These are phyloP conservation scores for Acanthiza pusilla DNA, from an alignment of 2,797 vertebrate genomes.

Conservation along the genomic window DNA sequence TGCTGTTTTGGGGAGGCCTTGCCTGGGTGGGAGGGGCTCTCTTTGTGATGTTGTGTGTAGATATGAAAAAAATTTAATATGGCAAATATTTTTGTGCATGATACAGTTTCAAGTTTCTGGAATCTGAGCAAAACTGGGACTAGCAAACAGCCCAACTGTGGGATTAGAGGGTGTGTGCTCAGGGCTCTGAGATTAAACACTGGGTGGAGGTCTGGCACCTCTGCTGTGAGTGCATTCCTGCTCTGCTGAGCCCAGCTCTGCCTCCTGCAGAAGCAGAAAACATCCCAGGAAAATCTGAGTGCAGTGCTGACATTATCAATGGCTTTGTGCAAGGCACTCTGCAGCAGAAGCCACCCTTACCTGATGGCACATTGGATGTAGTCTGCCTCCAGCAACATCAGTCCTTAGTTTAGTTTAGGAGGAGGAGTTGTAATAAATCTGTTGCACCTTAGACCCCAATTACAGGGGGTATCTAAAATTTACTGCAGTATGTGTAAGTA, in stretches of 20 bases:
- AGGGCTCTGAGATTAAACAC: neutral
- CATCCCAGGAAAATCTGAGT: neutral
- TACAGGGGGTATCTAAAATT: slow-evolving; percentile 57
- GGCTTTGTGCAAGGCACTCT: neutral
- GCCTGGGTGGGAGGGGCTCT: neutral
- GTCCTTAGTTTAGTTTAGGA: slow-evolving; percentile 16
- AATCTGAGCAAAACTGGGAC: neutral
- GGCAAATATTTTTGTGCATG: neutral
- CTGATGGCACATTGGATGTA: neutral
- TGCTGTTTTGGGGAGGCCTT: neutral
- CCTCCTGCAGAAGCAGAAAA: neutral
- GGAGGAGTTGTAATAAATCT: slow-evolving; percentile 58
- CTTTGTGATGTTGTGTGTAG: too few relatives aligned
- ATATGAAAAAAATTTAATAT: neutral
- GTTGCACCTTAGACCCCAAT: slow-evolving; percentile 66
- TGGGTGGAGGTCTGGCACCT: neutral
- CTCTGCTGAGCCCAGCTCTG: neutral
- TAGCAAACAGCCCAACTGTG: neutral
- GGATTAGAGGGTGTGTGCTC: neutral
- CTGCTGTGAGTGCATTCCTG: neutral
- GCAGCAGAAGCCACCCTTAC: neutral
- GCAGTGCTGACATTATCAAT: neutral
- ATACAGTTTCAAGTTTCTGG: neutral
- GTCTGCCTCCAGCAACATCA: neutral
- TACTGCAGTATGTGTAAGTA: slow-evolving; percentile 23